These are phyloP conservation scores for Casuarius casuarius DNA, from an alignment of 2,113 vertebrate genomes.

Conservation along the genomic window DNA sequence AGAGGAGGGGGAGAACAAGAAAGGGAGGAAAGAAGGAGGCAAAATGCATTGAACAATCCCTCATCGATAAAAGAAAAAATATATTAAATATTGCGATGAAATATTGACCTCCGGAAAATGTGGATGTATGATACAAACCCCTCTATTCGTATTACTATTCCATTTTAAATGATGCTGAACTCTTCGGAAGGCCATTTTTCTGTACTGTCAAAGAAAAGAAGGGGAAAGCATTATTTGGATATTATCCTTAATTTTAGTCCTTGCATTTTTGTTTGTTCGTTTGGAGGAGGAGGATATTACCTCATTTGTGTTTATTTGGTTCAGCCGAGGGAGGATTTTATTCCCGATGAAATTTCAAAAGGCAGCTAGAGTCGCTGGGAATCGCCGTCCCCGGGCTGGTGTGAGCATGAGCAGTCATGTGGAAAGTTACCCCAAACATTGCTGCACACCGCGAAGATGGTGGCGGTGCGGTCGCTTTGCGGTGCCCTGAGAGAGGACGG, in stretches of 20 bases:
- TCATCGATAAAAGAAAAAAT: not conserved
- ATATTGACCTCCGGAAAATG: conserved; percentile 22
- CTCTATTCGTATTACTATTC: not conserved
- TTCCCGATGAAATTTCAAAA: not conserved
- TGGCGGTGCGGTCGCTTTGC: conserved; percentile 30
- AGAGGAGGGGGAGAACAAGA: not conserved
- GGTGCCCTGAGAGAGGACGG: not conserved
- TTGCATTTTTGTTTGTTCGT: not conserved
- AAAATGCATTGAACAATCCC: not conserved
- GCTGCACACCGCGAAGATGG: not conserved
- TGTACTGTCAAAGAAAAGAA: not conserved
- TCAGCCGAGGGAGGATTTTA: not conserved
- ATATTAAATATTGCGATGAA: not conserved
- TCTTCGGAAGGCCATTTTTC: conserved; percentile 29
- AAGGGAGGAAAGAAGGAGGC: not conserved
- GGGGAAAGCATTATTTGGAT: not conserved
- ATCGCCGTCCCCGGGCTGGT: not conserved
- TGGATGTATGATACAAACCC: not conserved
- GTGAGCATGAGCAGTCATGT: not conserved
- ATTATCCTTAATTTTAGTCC: not conserved
- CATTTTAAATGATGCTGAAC: conserved; percentile 22
- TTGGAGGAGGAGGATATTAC: not conserved
- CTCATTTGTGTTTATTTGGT: not conserved
- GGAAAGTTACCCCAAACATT: not conserved
- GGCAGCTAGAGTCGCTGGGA: not conserved